phyloP scores from a whole-genome alignment of 1,140 invertebrate species.

The Chlorops oryzae region DNA sequence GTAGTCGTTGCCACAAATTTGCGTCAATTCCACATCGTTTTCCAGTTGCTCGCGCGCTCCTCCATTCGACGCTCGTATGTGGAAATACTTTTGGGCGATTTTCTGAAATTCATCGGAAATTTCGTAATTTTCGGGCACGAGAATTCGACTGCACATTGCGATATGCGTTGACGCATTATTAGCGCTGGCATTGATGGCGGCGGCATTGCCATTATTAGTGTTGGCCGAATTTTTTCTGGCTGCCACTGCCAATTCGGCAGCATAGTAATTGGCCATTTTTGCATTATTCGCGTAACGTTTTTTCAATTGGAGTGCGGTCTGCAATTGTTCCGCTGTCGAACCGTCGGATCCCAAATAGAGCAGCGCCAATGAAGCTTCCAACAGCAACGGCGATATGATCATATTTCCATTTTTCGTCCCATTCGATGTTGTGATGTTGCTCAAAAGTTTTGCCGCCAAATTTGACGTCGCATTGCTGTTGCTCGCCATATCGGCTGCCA shows the following conservation, averaged over 20 bases:
- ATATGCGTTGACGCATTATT: slow-evolving; percentile 35
- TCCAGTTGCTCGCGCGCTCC: background rate
- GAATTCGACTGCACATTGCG: slow-evolving; percentile 24
- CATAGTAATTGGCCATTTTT: slow-evolving; percentile 44
- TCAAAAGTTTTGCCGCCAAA: background rate
- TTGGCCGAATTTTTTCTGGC: slow-evolving; percentile 17
- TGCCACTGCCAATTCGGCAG: slow-evolving; percentile 22
- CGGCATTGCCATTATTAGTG: slow-evolving; percentile 20
- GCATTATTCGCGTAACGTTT: slow-evolving; percentile 38
- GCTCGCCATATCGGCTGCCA: slow-evolving; percentile 1
- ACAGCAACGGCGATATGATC: slow-evolving; percentile 32
- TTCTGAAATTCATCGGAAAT: slow-evolving; percentile 37
- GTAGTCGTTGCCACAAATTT: too few species aligned
- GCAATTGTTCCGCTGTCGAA: slow-evolving; percentile 33
- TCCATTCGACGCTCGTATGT: slow-evolving; percentile 23
- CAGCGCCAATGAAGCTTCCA: slow-evolving; percentile 32
- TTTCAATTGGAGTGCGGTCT: slow-evolving; percentile 26
- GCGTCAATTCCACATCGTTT: background rate
- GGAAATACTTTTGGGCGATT: slow-evolving; percentile 41
- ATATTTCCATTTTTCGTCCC: slow-evolving; percentile 38
- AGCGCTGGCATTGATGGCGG: slow-evolving; percentile 14
- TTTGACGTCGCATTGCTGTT: background rate
- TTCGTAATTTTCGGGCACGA: slow-evolving; percentile 16
- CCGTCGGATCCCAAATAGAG: slow-evolving; percentile 40
- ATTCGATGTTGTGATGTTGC: too few species aligned